Evolutionary conservation across 2,888 invertebrate species (phyloP), one percentile per base, ranked within the genome.

Genomic region (Caenorhabditis virilis): DNA sequence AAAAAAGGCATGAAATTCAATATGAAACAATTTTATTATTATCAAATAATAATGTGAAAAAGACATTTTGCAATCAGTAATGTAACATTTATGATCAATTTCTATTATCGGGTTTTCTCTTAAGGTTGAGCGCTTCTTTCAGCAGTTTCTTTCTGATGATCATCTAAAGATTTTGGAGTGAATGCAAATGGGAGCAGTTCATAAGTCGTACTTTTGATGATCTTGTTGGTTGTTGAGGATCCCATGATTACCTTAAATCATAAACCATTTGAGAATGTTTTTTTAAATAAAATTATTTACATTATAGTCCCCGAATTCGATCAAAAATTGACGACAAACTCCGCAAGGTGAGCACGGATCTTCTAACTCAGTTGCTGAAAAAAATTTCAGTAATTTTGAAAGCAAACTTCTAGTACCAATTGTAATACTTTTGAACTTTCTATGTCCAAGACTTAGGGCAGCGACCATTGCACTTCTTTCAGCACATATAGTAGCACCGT

Each of bases 401-500:
- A 23, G 3, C 7, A 27, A 26, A 20, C 16, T 39, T 43, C n/a
- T 11, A 22, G 6, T 35, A 36, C 61, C 45, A n/a, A 69, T 68
- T 60, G 66, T 70, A 15, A 73, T 39, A 9, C 54, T 18, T 22
- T 66, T 67, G 58, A 76, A 76, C 50, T 74, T 69, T 22, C 76
- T 38, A 33, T 76, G 68, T 33, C 76, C 76, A 20, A 65, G 55
- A 3, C 62, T 58, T 33, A 71, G 36, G 1, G 76, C 76, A 7
- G 70, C 35, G 20, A 26, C 51, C 41, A 73, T 49, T n/a, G 76
- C 76, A 36, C 69, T 68, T 45, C 76, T 53, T 47, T 76, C 76
- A 2, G 76, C 76, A 61, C 76, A 76, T 39, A 76, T 76, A 18
- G 76, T 76, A 1, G 90, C 89, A 0, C 91, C 88, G 76, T 90